Evolutionary conservation across 2,113 vertebrate species (phyloP).

Genomic region (Anthoscopus minutus): DNA sequence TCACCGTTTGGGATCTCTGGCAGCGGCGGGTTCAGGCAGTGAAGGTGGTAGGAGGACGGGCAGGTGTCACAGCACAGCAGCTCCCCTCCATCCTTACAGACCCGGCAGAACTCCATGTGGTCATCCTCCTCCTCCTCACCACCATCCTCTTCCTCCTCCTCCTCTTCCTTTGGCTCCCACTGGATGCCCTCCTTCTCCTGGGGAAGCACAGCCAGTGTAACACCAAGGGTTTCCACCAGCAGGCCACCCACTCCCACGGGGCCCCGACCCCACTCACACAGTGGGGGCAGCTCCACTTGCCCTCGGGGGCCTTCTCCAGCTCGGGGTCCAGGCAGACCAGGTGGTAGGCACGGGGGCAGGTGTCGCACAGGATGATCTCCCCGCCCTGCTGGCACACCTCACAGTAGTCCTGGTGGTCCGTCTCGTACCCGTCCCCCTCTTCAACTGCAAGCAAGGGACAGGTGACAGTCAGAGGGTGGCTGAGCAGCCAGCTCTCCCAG

Average conservation of each 20-base stretch:
- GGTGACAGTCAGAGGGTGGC: neutral
- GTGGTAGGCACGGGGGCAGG: conserved; percentile 94
- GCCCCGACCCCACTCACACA: conserved; percentile 77
- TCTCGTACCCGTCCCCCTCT: conserved; percentile 95
- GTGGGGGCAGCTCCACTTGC: conserved; percentile 98
- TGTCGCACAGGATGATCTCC: conserved; percentile 97
- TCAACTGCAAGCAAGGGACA: conserved; percentile 74
- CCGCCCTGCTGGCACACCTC: conserved; percentile 98
- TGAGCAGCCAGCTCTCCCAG: neutral
- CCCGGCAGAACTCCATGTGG: conserved; percentile 98
- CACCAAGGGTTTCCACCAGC: rapidly evolving
- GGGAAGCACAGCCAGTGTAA: neutral
- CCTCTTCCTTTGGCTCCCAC: conserved; percentile 94
- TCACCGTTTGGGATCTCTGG: conserved; percentile 97
- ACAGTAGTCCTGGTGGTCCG: conserved; percentile 98
- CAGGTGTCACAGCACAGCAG: conserved; percentile 61
- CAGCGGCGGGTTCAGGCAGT: conserved; percentile 94
- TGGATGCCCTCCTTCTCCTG: conserved; percentile 99
- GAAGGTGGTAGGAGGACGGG: conserved; percentile 86
- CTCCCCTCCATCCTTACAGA: conserved; percentile 89
- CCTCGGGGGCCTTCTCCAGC: conserved; percentile 95
- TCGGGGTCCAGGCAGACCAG: conserved; percentile 96
- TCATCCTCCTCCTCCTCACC: conserved; percentile 92
- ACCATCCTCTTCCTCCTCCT: conserved; percentile 89
- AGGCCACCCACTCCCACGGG: rapidly evolving